Evolutionary conservation across 2,113 vertebrate species (phyloP).

Genomic region (Origma solitaria): DNA sequence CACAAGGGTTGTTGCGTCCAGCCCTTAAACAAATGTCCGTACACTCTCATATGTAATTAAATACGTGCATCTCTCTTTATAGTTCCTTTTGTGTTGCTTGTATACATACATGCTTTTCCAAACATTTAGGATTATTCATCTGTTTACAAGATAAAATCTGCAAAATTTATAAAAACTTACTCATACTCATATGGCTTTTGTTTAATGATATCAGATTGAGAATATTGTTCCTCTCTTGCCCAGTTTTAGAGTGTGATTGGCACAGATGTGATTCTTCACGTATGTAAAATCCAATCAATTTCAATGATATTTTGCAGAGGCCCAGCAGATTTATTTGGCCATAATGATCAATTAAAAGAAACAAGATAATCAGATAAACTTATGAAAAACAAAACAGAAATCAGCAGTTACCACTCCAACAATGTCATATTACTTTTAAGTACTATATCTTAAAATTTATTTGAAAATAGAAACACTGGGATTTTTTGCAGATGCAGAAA

Average conservation of each 20-base stretch:
- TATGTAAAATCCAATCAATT: not conserved
- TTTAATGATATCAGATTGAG: not conserved
- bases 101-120: not conserved
- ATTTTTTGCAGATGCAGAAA: not conserved
- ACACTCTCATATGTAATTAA: not conserved
- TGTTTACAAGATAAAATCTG: not conserved
- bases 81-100: not conserved
- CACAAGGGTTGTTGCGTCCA: not conserved
- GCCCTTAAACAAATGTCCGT: not conserved
- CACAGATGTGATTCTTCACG: not conserved
- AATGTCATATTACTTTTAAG: not conserved
- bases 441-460: not conserved
- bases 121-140: not conserved
- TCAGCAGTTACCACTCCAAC: not conserved
- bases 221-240: not conserved
- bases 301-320: not conserved
- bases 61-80: not conserved
- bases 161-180: not conserved
- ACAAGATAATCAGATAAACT: not conserved
- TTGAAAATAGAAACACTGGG: not conserved
- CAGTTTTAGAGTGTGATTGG: not conserved
- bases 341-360: conserved; percentile 11
- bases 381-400: not conserved
- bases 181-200: not conserved
- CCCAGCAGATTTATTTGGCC: not conserved